Conservation (phyloP, 2,888 invertebrate genomes). For the Dolichopus griseipennis region DNA sequence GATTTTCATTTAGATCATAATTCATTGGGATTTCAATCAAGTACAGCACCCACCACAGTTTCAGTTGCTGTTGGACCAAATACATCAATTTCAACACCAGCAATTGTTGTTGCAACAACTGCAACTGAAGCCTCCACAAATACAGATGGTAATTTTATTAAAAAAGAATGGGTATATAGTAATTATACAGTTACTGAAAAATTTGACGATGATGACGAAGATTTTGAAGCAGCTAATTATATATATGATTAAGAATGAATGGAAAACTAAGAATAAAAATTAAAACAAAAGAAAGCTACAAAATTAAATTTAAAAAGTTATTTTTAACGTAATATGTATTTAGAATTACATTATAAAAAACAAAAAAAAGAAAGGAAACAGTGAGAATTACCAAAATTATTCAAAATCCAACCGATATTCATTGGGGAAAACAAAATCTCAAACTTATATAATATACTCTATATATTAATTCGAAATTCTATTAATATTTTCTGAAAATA, state of each 20-base stretch:
- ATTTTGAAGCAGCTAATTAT: conserved; percentile 41
- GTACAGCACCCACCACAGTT: conserved; percentile 23
- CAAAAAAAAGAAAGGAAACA: too few relatives aligned
- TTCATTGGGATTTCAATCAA: conserved; percentile 35
- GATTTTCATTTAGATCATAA: conserved; percentile 41
- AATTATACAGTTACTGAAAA: conserved; percentile 40
- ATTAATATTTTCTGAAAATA: background rate
- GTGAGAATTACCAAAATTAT: too few relatives aligned
- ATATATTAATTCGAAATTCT: background rate
- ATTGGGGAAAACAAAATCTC: background rate
- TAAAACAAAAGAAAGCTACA: too few relatives aligned
- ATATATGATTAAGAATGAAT: conserved; percentile 36
- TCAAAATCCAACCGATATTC: background rate
- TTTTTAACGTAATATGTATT: too few relatives aligned
- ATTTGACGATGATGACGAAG: conserved; percentile 40
- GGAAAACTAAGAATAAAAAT: background rate
- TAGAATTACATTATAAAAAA: too few relatives aligned
- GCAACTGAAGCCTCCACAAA: conserved; percentile 22
- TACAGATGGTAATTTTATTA: conserved; percentile 41
- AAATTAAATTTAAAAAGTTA: too few relatives aligned
- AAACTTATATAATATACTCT: background rate
- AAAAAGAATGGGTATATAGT: conserved; percentile 41
- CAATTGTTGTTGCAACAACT: background rate
- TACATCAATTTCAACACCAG: conserved; percentile 5
- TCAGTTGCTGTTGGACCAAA: conserved; percentile 2